Evolutionary conservation across 2,888 invertebrate genomes (phyloP), one percentile per base, ranked within the genome.

Genomic region (Acanthosepion lycidas): DNA sequence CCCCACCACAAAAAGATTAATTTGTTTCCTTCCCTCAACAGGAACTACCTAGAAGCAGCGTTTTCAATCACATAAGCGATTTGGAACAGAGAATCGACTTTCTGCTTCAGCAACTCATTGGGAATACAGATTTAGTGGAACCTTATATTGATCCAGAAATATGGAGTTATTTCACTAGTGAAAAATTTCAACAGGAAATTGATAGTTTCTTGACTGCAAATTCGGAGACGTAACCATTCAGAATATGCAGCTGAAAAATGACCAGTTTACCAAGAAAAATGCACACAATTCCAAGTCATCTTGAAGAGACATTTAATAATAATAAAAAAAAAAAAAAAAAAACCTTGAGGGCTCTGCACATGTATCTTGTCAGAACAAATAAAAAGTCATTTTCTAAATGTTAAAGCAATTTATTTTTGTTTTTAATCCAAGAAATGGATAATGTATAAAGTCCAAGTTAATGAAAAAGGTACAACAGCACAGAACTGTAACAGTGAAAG

Each of bases 91-190:
- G 53, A 93, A 51, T 93, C 0, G 93, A 93, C 49, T 93, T 53
- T 49, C n/a, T 53, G n/a, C 93, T 93, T 53, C 49, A 49, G 23
- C 48, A 53, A 53, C 49, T 93, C 23, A 26, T 48, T 28, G n/a
- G 51, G 4, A 93, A 49, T 4, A 42, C 20, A 0, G n/a, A 93
- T 9, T 49, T 26, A 28, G 28, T 20, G n/a, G 53, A 93, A n/a
- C 93, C 93, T n/a, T 26, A 93, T 9, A 20, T 93, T 49, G 93
- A 93, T 51, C 51, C 49, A 51, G 93, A 93, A 93, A 93, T 93
- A 53, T 93, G 93, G 93, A 51, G 0, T 18, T 28, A 18, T 12
- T 93, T 93, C 51, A 49, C 5, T 6, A 93, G 93, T 51, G n/a
- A n/a, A 6, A 20, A 93, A 49, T 93, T 93, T 53, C 51, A 53